phyloP scores from a whole-genome alignment of 2,113 vertebrate genomes.

The Anser brachyrhynchus region DNA sequence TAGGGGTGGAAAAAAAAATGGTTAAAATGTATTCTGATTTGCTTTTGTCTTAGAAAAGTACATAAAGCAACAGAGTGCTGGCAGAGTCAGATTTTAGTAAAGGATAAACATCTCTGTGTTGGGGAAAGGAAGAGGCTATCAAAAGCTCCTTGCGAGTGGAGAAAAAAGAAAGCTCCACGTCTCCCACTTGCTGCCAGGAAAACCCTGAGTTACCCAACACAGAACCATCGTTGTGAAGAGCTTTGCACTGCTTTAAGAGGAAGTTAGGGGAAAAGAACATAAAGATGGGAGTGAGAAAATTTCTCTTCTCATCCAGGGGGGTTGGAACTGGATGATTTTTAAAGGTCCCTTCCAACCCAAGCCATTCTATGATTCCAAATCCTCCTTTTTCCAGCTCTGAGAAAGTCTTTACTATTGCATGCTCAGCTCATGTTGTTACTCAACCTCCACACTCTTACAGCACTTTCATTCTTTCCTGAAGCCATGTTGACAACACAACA shows the following conservation, averaged over 20 bases:
- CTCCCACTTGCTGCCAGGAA: background rate
- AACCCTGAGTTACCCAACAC: background rate
- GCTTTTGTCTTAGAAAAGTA: background rate
- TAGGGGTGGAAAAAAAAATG: background rate
- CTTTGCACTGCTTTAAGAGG: background rate
- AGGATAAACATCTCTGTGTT: background rate
- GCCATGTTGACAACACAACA: rapidly evolving
- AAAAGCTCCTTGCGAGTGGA: background rate
- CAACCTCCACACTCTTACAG: background rate
- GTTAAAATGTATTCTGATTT: background rate
- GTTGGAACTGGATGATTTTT: too few relatives aligned
- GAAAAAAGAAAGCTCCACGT: background rate
- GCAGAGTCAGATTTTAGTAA: background rate
- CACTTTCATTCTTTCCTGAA: background rate
- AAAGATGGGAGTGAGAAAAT: background rate
- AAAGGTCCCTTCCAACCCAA: too few relatives aligned
- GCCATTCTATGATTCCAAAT: background rate
- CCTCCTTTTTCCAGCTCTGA: background rate
- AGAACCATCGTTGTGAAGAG: background rate
- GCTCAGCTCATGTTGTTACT: background rate
- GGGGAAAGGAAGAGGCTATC: background rate
- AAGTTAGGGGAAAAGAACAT: background rate
- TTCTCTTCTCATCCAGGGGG: background rate
- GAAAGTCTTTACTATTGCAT: background rate
- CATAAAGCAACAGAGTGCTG: background rate